Base-by-base conservation (phyloP, 37 sponge, comb jelly and placozoan genomes). In the Mnemiopsis leidyi region DNA sequence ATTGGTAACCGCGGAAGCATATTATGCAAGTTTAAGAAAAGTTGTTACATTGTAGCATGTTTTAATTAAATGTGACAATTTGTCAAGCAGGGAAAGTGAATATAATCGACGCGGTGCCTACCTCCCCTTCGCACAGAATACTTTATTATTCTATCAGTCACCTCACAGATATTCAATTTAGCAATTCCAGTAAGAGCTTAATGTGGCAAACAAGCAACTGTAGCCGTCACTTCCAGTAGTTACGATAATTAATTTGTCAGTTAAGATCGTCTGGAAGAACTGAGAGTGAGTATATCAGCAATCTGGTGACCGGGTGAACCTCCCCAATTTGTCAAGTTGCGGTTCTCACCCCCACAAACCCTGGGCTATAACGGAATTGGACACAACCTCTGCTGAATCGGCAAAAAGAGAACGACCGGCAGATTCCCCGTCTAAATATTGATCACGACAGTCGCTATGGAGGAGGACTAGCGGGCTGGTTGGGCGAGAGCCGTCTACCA, bases 71-170 rank as follows among this genome's bases (percentile, higher is more conserved):
- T 77, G 79, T 77, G 2, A 36, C 79, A 77, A 32, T 34, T 77
- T 77, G 79, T 34, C 79, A 77, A 77, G 79, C 79, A 77, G 20
- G 79, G 32, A 34, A 77, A 77, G 79, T 77, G 79, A 77, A 77
- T 77, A 32, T 77, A 34, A 77, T 69, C 73, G 73, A 69, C 24
- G 24, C 73, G 29, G 61, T 48, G 61, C 61, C 61, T 48, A 48
- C 9, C 61, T 48, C 61, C 61, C 13, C 5, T 5, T 13, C 61
- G 61, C 13, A 48, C 61, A 48, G 61, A 48, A 48, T 48, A 48
- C 61, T 48, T 48, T 48, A 48, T 48, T 48, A 48, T 48, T 48
- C 61, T 18, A 48, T 48, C 61, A 48, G 61, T 18, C 9, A 13
- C 61, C 5, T 48, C 13, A 13, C 9, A 13, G 13, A 48, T 48